A percentile compares a stretch with the other conserved stretches of the same genome.
These are phyloP conservation scores for Watsonalla binaria DNA, from an alignment of 2,888 invertebrate genomes.

Conservation along the genomic window DNA sequence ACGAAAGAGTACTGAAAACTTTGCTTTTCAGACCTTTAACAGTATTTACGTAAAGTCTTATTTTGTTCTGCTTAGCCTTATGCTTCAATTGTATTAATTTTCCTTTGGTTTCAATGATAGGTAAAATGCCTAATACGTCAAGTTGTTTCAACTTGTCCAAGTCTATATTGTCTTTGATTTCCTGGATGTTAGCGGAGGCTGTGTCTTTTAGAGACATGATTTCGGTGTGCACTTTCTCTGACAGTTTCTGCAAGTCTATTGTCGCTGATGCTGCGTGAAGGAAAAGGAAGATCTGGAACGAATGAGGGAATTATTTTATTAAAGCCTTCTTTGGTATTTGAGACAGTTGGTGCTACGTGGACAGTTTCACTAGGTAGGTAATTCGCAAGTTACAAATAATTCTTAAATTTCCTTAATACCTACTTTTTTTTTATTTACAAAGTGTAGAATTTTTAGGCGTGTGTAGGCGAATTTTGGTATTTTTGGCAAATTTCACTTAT, in stretches of 20 bases:
- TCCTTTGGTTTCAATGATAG: conserved; percentile 28
- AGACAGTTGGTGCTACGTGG: no score
- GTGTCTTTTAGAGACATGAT: conserved; percentile 29
- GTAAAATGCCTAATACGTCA: conserved; percentile 40
- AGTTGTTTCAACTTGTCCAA: conserved; percentile 39
- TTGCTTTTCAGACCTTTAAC: conserved; percentile 18
- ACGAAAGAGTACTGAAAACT: conserved; percentile 22
- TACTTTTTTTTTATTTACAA: no score
- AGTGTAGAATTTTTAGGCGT: no score
- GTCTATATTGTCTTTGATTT: conserved; percentile 40
- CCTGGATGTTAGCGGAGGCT: conserved; percentile 26
- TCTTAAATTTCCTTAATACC: no score
- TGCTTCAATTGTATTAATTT: conserved; percentile 16
- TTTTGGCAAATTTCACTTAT: no score
- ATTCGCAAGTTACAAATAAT: no score
- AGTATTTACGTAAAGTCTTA: conserved; percentile 18
- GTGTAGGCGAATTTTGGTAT: no score
- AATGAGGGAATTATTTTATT: not conserved
- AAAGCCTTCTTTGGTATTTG: not conserved
- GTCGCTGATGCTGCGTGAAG: conserved; percentile 43
- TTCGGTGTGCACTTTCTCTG: conserved; percentile 38
- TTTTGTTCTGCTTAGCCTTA: conserved; percentile 13
- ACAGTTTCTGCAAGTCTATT: conserved; percentile 44
- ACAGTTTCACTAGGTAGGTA: not conserved
- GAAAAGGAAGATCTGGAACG: conserved; percentile 46